Evolutionary conservation across 2,113 vertebrate genomes (phyloP).

Genomic region (Solea solea): DNA sequence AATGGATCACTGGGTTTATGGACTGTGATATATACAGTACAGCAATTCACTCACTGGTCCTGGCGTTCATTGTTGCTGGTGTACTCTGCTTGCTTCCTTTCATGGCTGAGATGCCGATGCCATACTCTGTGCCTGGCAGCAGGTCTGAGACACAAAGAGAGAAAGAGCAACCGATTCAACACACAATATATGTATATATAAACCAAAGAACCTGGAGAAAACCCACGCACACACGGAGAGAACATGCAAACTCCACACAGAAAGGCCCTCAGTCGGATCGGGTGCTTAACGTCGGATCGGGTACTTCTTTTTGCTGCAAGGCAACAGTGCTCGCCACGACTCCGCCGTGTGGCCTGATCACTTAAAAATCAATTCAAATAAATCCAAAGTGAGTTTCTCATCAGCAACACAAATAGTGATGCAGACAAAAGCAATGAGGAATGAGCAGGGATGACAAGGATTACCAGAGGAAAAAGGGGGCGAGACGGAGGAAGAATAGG

Average conservation of each 20-base stretch:
- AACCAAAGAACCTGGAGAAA: no score
- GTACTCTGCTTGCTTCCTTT: conserved; percentile 90
- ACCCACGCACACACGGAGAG: no score
- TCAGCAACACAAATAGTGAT: conserved; percentile 26
- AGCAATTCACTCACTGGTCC: conserved; percentile 86
- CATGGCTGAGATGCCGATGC: conserved; percentile 92
- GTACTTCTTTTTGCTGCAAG: no score
- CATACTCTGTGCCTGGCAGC: conserved; percentile 95
- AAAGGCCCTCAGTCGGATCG: no score
- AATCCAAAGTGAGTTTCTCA: conserved; percentile 1
- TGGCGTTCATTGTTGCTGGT: conserved; percentile 96
- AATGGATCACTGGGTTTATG: conserved; percentile 12
- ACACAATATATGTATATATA: neutral
- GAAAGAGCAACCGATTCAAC: neutral
- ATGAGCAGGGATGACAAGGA: conserved; percentile 10
- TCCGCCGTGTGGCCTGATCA: conserved; percentile 5
- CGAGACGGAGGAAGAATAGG: conserved; percentile 25
- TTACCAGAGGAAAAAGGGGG: conserved; percentile 17
- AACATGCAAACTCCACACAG: no score
- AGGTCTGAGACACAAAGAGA: conserved; percentile 81
- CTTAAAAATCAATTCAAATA: conserved; percentile 35
- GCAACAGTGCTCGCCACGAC: no score
- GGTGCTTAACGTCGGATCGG: no score
- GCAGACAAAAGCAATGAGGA: conserved; percentile 28
- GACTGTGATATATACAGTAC: neutral